Percentiles rank a stretch among this genome's conserved stretches.
Evolutionary conservation across 1,140 invertebrate species (phyloP).

Genomic region (Drosophila santomea): DNA sequence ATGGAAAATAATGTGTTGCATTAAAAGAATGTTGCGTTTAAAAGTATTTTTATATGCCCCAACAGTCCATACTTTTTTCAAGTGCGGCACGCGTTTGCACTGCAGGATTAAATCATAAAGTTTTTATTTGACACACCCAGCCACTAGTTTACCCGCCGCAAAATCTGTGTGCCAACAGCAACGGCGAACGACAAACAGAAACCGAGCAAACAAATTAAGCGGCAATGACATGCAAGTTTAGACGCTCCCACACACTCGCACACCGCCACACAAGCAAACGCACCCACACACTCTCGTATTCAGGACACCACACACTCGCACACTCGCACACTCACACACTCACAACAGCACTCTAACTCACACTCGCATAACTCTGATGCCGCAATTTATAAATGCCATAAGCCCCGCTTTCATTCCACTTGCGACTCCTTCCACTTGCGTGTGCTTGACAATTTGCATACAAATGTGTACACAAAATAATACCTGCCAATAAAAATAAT

Average conservation of each 20-base stretch:
- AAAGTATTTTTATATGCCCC: too few species aligned
- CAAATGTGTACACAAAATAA: constrained; percentile 78
- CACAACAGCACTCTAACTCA: constrained; percentile 8
- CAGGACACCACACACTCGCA: constrained; percentile 2
- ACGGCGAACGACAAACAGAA: constrained; percentile 61
- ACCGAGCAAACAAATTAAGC: constrained; percentile 78
- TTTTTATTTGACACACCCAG: constrained; percentile 33
- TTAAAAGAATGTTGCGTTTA: too few species aligned
- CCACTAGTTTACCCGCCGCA: constrained; percentile 51
- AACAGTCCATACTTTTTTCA: too few species aligned
- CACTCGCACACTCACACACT: background rate
- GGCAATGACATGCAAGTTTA: constrained; percentile 79
- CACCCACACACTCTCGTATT: constrained; percentile 8
- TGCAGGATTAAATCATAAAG: constrained; percentile 25
- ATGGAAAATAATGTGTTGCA: too few species aligned
- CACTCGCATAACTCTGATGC: constrained; percentile 29
- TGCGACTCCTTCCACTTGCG: constrained; percentile 29
- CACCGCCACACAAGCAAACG: constrained; percentile 19
- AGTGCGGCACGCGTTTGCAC: background rate
- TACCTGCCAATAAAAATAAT: constrained; percentile 82
- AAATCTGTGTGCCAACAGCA: constrained; percentile 66
- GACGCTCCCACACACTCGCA: constrained; percentile 45
- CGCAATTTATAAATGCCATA: constrained; percentile 60
- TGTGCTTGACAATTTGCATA: constrained; percentile 77
- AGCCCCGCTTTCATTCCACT: constrained; percentile 18